Evolutionary conservation across 1,140 invertebrate species (phyloP), one percentile per base, ranked within the genome.

Genomic region (Nymphalis io): DNA sequence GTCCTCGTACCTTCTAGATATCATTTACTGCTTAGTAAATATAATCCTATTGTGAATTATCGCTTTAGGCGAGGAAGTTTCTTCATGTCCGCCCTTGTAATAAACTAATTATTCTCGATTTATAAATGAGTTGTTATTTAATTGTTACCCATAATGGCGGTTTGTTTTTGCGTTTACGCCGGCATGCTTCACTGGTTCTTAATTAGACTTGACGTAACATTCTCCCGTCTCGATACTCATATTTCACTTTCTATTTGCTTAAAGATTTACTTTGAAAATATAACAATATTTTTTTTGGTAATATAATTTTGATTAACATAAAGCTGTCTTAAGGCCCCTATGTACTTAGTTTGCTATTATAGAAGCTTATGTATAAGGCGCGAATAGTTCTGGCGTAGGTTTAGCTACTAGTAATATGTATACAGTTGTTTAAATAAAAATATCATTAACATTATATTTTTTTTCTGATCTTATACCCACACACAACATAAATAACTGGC

Each of bases 141-240:
- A 58, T 68, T 62, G 60, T 72, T 67, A 72, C 73, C 70, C 60
- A 57, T 15, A 20, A 63, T 53, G 62, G 70, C 68, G n/a, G 33
- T 53, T 63, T 71, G 68, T 78, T 74, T 74, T 74, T 73, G 60
- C 68, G 58, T 62, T 55, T 51, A 67, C 60, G 70, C 62, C 38
- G 44, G 66, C 62, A 63, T 69, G 68, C 76, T 72, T 79, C 74
- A 63, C 46, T 63, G 61, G 65, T 62, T 70, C 59, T 46, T 67
- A 74, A 74, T 76, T 75, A 76, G 33, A 62, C 18, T 20, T 75
- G 76, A 79, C 67, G 72, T 72, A 76, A 78, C 62, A 46, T 16
- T 46, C 38, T 53, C 48, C 20, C 13, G 27, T 48, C 60, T 55
- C 66, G 69, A 60, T 57, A 59, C 21, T 63, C 48, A 40, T 63